phyloP scores from a whole-genome alignment of 2,888 invertebrate species.

The Tenthredo notha region DNA sequence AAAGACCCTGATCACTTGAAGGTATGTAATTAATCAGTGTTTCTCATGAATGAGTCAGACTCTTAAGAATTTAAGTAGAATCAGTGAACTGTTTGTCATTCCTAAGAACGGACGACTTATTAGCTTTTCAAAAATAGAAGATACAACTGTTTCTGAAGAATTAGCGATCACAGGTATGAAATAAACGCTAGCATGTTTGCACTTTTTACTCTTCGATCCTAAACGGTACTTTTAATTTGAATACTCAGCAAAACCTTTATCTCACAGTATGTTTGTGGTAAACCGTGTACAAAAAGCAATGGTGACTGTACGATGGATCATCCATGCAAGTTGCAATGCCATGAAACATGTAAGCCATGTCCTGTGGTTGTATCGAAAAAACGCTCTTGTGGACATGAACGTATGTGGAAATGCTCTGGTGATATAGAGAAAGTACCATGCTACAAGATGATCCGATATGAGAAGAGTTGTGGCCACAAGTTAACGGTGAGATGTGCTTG shows the following conservation, averaged over 20 bases:
- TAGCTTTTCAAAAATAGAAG: neutral
- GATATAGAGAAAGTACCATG: slow-evolving; percentile 78
- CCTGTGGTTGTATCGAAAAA: slow-evolving; percentile 52
- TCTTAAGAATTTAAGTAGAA: neutral
- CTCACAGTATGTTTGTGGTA: slow-evolving; percentile 79
- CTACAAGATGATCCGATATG: slow-evolving; percentile 78
- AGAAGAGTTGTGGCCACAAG: slow-evolving; percentile 79
- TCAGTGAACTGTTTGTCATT: slow-evolving; percentile 52
- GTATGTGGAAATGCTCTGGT: slow-evolving; percentile 75
- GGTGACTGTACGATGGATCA: slow-evolving; percentile 79
- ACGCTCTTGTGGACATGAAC: slow-evolving; percentile 30
- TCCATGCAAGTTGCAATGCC: slow-evolving; percentile 79
- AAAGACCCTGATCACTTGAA: slow-evolving; percentile 82
- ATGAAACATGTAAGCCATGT: slow-evolving; percentile 80
- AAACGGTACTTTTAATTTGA: neutral
- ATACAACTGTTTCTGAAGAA: neutral
- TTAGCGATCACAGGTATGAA: no score
- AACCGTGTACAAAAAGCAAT: slow-evolving; percentile 78
- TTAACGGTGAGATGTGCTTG: slow-evolving; percentile 75
- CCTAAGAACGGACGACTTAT: neutral
- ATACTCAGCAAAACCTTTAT: slow-evolving; percentile 51
- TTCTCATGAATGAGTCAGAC: neutral
- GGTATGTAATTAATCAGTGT: slow-evolving; percentile 68
- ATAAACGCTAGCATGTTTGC: no score
- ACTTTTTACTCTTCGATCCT: neutral